Percentiles rank a stretch among this genome's conserved stretches.
phyloP scores from a whole-genome alignment of 2,113 vertebrate species.

The Tautogolabrus adspersus region DNA sequence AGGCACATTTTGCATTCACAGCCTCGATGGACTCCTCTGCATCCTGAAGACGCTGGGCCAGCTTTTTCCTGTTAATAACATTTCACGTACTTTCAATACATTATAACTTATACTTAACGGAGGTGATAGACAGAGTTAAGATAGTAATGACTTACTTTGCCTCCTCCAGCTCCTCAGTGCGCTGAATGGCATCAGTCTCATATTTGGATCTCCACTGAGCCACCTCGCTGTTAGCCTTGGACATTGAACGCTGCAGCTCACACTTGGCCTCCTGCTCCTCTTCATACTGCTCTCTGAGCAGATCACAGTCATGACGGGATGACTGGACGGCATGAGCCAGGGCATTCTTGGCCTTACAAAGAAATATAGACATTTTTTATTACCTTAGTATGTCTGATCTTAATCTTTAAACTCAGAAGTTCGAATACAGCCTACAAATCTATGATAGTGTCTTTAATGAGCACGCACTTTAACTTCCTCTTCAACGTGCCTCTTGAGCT shows the following conservation, averaged over 20 bases:
- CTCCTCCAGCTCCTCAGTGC: slow-evolving; percentile 85
- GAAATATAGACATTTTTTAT: background rate
- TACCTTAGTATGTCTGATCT: background rate
- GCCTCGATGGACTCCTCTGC: slow-evolving; percentile 80
- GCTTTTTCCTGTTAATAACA: slow-evolving; percentile 74
- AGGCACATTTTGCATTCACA: slow-evolving; percentile 80
- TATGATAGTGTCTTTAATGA: background rate
- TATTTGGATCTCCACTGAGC: slow-evolving; percentile 85
- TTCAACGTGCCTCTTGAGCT: slow-evolving; percentile 88
- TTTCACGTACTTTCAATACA: background rate
- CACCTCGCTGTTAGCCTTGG: slow-evolving; percentile 83
- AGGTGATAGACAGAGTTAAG: background rate
- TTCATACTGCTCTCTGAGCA: slow-evolving; percentile 88
- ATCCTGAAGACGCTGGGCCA: slow-evolving; percentile 82
- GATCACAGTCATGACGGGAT: slow-evolving; percentile 80
- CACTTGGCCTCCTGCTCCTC: slow-evolving; percentile 86
- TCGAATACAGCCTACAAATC: background rate
- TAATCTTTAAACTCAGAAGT: background rate
- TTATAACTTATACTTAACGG: background rate
- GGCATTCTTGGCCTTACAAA: slow-evolving; percentile 88
- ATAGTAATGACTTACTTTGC: slow-evolving; percentile 72
- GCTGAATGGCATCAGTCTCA: slow-evolving; percentile 83
- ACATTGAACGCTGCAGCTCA: slow-evolving; percentile 79
- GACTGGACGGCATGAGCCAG: slow-evolving; percentile 87
- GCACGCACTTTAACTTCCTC: slow-evolving; percentile 83